Evolutionary conservation across 30 jellyfish, hydroid and myxozoan genomes (phyloP).

Genomic region (Turritopsis rubra): DNA sequence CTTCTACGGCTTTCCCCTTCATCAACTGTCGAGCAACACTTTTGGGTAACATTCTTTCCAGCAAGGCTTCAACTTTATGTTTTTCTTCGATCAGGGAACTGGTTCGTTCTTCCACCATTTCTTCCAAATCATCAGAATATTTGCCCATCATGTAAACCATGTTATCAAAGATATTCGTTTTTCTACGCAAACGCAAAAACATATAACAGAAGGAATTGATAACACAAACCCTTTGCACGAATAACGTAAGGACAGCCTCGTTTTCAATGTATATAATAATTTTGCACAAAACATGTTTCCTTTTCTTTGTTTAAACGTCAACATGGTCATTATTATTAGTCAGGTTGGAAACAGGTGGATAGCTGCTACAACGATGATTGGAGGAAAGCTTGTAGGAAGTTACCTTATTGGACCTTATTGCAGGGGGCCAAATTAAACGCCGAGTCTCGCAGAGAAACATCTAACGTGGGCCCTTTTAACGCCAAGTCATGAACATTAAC

Average conservation of each 20-base stretch:
- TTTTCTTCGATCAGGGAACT: constrained; percentile 70
- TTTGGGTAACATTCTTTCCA: constrained; percentile 91
- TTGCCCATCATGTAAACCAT: constrained; percentile 95
- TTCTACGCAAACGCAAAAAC: constrained; percentile 39
- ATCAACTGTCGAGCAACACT: constrained; percentile 82
- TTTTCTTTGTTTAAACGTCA: too few species aligned
- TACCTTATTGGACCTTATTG: too few species aligned
- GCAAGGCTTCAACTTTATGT: constrained; percentile 79
- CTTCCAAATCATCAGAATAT: constrained; percentile 78
- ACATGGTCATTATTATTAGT: too few species aligned
- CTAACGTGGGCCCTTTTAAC: too few species aligned
- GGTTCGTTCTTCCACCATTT: constrained; percentile 83
- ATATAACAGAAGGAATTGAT: not conserved
- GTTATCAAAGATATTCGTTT: constrained; percentile 73
- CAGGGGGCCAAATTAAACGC: too few species aligned
- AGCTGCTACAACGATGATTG: too few species aligned
- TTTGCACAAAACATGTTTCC: too few species aligned
- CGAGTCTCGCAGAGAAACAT: too few species aligned
- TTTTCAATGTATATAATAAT: too few species aligned
- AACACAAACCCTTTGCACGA: not conserved
- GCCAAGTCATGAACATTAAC: too few species aligned
- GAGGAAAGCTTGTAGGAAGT: too few species aligned
- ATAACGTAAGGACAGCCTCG: not conserved
- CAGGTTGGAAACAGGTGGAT: too few species aligned
- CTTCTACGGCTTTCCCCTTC: constrained; percentile 91